phyloP scores from a whole-genome alignment of 2,797 vertebrate genomes.

The Anomalospiza imberbis region DNA sequence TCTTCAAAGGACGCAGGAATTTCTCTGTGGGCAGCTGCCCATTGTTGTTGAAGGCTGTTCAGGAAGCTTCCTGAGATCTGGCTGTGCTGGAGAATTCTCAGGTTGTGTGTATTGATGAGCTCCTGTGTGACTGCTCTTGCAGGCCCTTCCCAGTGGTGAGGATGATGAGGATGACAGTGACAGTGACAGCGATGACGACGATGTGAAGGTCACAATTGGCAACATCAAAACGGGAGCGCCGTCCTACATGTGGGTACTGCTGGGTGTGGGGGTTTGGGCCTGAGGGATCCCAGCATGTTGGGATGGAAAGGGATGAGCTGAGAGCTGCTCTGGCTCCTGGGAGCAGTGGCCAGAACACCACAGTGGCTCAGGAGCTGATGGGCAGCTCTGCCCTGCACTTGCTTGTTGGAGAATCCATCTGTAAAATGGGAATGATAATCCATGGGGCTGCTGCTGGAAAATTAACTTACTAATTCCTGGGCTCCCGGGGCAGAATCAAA shows the following conservation, averaged over 20 bases:
- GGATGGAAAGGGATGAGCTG: background rate
- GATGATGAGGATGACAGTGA: conserved; percentile 73
- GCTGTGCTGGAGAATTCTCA: background rate
- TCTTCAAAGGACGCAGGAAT: background rate
- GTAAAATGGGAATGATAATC: background rate
- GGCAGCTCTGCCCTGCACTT: background rate
- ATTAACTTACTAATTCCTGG: background rate
- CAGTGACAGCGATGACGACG: conserved; percentile 75
- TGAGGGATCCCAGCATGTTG: fast-evolving
- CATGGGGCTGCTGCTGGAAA: background rate
- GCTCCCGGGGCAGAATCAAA: background rate
- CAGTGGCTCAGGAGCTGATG: background rate
- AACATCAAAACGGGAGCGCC: conserved; percentile 73
- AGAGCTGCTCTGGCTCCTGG: background rate
- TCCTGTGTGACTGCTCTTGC: background rate
- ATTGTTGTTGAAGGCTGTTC: background rate
- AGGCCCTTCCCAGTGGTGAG: conserved; percentile 69
- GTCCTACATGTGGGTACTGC: conserved; percentile 69
- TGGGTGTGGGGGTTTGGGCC: background rate
- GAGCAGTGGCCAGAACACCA: background rate
- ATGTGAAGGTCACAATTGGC: conserved; percentile 78
- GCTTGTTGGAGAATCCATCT: background rate
- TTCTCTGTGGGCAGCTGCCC: background rate
- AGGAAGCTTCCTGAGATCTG: background rate
- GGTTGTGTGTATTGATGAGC: background rate